Conservation (phyloP, 2,888 invertebrate species). For the Stegophylla sp. region DNA sequence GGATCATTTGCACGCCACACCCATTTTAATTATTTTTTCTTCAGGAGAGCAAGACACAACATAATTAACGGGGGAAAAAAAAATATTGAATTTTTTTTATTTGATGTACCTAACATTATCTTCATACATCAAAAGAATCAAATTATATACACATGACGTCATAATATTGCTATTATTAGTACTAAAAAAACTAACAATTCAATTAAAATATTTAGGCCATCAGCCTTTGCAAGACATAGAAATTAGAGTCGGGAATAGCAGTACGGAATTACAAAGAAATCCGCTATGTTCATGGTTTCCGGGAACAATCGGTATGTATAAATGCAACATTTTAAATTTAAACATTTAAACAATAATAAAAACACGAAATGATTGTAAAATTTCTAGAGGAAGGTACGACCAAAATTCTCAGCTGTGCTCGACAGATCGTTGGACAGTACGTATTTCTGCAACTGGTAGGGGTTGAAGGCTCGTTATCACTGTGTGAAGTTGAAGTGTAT, state of each 20-base stretch:
- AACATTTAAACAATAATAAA: background rate
- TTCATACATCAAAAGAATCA: too few relatives aligned
- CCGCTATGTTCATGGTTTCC: constrained; percentile 94
- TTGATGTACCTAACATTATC: too few relatives aligned
- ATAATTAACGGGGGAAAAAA: constrained; percentile 1
- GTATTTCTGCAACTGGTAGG: constrained; percentile 89
- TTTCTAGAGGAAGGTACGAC: constrained; percentile 85
- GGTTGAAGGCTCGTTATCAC: constrained; percentile 85
- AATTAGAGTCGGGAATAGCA: constrained; percentile 90
- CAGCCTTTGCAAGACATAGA: constrained; percentile 88
- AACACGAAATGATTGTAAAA: background rate
- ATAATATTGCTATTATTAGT: too few relatives aligned
- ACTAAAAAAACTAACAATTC: constrained; percentile 10
- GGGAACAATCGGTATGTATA: constrained; percentile 77
- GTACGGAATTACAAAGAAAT: constrained; percentile 83
- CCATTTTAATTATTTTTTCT: constrained; percentile 23
- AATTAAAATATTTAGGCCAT: constrained; percentile 70
- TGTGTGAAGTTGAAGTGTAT: constrained; percentile 92
- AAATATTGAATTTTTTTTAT: background rate
- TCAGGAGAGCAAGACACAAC: background rate
- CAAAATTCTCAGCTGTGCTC: constrained; percentile 87
- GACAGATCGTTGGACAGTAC: constrained; percentile 83
- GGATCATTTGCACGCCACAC: constrained; percentile 36
- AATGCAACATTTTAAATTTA: background rate
- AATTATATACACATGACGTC: background rate